Evolutionary conservation across 2,888 invertebrate genomes (phyloP).

Genomic region (Hybos culiciformis): DNA sequence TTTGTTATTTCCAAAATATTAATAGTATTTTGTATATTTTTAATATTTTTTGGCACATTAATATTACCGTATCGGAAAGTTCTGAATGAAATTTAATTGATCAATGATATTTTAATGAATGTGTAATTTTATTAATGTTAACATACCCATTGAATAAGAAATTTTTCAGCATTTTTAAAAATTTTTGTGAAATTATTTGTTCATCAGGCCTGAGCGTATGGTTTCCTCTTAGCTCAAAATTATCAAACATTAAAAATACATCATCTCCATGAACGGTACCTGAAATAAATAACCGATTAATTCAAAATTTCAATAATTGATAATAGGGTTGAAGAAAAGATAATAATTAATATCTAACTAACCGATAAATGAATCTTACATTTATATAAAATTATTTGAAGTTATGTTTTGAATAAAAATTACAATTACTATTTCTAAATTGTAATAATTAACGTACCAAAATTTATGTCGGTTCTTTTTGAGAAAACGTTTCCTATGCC

Average conservation of each 20-base stretch:
- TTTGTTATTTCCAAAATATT: no score
- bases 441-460: conserved; percentile 38
- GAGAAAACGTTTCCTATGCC: conserved; percentile 45
- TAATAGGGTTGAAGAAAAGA: no score
- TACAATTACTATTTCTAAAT: neutral
- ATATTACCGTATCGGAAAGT: no score
- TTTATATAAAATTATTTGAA: neutral
- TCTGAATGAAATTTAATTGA: no score
- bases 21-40: no score
- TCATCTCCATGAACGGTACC: conserved; percentile 26
- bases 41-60: no score
- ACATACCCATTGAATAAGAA: no score
- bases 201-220: conserved; percentile 14
- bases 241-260: conserved; percentile 20
- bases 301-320: no score
- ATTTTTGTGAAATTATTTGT: conserved; percentile 16
- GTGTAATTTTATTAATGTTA: no score
- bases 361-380: no score
- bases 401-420: neutral
- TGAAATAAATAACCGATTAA: conserved; percentile 9
- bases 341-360: no score
- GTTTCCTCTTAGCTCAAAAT: neutral
- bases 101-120: no score
- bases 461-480: conserved; percentile 30
- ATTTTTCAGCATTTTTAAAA: conserved; percentile 20